A percentile compares a stretch with the other conserved stretches of the same genome.
phyloP scores from a whole-genome alignment of 1,140 invertebrate genomes.

The Stenopsyche tienmushanensis region DNA sequence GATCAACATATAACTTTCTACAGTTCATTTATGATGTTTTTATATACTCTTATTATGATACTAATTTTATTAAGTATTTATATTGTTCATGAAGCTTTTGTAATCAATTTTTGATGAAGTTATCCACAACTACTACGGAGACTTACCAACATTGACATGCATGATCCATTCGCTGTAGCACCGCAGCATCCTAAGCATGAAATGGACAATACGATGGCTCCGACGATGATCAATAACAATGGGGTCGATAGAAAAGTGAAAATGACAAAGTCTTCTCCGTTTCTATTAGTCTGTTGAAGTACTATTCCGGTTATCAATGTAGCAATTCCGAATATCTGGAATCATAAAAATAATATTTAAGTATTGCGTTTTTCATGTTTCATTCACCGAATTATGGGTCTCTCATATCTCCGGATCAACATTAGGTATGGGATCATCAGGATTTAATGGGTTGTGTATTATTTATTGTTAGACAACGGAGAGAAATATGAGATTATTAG shows the following conservation, averaged over 20 bases:
- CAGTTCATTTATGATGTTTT: too few species aligned
- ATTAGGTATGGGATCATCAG: too few species aligned
- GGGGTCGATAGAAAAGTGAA: conserved; percentile 66
- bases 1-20: too few species aligned
- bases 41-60: too few species aligned
- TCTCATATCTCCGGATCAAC: too few species aligned
- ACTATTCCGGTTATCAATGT: conserved; percentile 73
- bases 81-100: not conserved
- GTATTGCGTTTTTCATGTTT: too few species aligned
- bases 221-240: conserved; percentile 77
- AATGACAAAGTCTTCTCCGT: conserved; percentile 71
- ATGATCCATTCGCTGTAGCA: conserved; percentile 87
- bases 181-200: conserved; percentile 88
- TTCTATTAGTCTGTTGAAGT: conserved; percentile 63
- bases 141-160: conserved; percentile 79
- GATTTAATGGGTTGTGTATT: too few species aligned
- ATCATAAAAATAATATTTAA: too few species aligned
- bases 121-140: too few species aligned
- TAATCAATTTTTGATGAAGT: not conserved
- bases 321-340: conserved; percentile 73
- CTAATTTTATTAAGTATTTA: conserved; percentile 4
- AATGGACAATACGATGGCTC: conserved; percentile 79
- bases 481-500: too few species aligned
- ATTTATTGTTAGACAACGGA: too few species aligned
- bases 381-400: too few species aligned